Conservation (phyloP, 2,797 vertebrate genomes). For the Acridotheres tristis region DNA sequence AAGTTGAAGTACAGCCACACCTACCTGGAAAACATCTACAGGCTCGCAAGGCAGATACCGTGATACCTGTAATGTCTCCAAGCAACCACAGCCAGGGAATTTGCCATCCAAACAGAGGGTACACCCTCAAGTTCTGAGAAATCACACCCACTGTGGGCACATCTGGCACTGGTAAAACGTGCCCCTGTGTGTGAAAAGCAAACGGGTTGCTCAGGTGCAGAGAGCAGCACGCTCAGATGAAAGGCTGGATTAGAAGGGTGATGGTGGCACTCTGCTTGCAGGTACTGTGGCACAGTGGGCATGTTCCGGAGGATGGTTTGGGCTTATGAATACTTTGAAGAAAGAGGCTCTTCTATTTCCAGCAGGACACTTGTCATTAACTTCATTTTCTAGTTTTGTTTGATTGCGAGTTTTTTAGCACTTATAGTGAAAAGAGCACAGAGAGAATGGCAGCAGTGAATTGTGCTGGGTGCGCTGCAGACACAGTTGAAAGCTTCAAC, state of each 20-base stretch:
- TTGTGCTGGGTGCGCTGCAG: neutral
- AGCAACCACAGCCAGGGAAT: slow-evolving; percentile 40
- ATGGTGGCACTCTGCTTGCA: neutral
- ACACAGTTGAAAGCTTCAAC: neutral
- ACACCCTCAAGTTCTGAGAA: slow-evolving; percentile 55
- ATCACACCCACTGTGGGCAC: slow-evolving; percentile 47
- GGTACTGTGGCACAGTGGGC: neutral
- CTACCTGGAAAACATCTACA: slow-evolving; percentile 55
- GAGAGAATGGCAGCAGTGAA: neutral
- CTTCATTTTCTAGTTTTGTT: neutral
- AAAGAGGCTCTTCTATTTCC: neutral
- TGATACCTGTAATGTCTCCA: slow-evolving; percentile 46
- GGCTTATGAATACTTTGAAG: neutral
- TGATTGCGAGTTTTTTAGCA: neutral
- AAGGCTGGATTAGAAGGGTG: neutral
- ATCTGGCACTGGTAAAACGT: slow-evolving; percentile 1
- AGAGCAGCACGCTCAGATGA: neutral
- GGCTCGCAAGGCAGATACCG: slow-evolving; percentile 49
- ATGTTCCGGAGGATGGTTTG: neutral
- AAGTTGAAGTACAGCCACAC: slow-evolving; percentile 39
- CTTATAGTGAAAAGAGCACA: neutral
- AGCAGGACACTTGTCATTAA: neutral
- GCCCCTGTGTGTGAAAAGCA: neutral
- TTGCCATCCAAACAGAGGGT: slow-evolving; percentile 51
- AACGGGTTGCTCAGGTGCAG: neutral